Conservation (phyloP, 1,140 invertebrate species). For the Drosophila ironensis region DNA sequence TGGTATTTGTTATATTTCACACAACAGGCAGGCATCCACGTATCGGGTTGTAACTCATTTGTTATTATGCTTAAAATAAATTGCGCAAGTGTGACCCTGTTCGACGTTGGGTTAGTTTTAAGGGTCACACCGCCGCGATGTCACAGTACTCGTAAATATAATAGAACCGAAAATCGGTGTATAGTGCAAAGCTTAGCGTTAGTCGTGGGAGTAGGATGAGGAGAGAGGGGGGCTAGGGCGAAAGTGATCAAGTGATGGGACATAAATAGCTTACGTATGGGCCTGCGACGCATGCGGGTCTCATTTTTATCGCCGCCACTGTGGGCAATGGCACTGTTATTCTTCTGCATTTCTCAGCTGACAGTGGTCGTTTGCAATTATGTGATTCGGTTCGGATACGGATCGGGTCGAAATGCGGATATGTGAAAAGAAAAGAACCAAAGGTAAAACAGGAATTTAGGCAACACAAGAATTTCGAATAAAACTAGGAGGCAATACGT, state of each 20-base stretch:
- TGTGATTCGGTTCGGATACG: slow-evolving; percentile 36
- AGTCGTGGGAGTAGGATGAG: too few relatives aligned
- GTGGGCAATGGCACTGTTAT: slow-evolving; percentile 43
- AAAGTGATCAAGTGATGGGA: neutral
- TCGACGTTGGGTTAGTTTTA: neutral
- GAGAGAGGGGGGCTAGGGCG: too few relatives aligned
- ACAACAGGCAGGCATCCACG: too few relatives aligned
- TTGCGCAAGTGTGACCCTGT: neutral
- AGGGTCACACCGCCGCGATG: neutral
- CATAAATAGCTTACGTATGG: slow-evolving; percentile 77
- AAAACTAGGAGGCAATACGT: neutral
- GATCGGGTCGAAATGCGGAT: too few relatives aligned
- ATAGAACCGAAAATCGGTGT: neutral
- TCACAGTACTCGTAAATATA: neutral
- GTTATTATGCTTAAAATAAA: too few relatives aligned
- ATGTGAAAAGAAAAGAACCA: slow-evolving; percentile 56
- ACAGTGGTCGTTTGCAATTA: slow-evolving; percentile 17
- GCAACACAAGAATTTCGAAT: slow-evolving; percentile 5
- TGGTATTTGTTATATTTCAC: too few relatives aligned
- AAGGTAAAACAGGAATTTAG: slow-evolving; percentile 48
- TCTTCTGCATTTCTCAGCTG: slow-evolving; percentile 56
- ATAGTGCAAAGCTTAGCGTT: neutral
- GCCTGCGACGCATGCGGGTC: slow-evolving; percentile 67
- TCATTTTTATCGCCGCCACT: slow-evolving; percentile 69
- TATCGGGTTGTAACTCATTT: too few relatives aligned